Conservation (phyloP, 2,113 vertebrate genomes). For the Nothoprocta pentlandii region DNA sequence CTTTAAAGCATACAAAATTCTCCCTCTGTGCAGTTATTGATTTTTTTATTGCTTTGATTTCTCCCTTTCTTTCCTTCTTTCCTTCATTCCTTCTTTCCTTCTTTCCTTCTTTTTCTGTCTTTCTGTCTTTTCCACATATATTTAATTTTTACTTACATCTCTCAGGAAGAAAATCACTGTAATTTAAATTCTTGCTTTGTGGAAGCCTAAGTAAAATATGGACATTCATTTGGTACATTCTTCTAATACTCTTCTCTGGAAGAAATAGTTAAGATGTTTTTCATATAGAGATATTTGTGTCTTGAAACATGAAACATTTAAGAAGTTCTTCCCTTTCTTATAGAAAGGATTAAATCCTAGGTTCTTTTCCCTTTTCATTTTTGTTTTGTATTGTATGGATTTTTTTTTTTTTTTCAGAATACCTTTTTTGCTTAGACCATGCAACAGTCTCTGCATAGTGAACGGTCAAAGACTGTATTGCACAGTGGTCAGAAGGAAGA, state of each 20-base stretch:
- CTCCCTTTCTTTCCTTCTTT: background rate
- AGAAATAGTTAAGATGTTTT: background rate
- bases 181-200: background rate
- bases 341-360: background rate
- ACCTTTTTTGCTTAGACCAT: background rate
- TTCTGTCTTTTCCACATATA: background rate
- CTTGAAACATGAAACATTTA: background rate
- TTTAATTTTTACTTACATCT: background rate
- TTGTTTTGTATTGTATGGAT: background rate
- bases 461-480: background rate
- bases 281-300: background rate
- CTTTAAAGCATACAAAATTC: background rate
- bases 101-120: too few relatives aligned
- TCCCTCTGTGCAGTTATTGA: background rate
- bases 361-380: background rate
- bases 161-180: background rate
- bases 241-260: background rate
- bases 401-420: background rate
- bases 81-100: too few relatives aligned
- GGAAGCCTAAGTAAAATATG: background rate
- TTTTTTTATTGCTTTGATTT: slow-evolving; percentile 5
- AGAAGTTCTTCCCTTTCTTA: background rate
- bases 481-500: background rate
- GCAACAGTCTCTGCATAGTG: background rate
- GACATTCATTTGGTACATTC: background rate